phyloP scores from a whole-genome alignment of 1,140 invertebrate species.

The Contarinia nasturtii region DNA sequence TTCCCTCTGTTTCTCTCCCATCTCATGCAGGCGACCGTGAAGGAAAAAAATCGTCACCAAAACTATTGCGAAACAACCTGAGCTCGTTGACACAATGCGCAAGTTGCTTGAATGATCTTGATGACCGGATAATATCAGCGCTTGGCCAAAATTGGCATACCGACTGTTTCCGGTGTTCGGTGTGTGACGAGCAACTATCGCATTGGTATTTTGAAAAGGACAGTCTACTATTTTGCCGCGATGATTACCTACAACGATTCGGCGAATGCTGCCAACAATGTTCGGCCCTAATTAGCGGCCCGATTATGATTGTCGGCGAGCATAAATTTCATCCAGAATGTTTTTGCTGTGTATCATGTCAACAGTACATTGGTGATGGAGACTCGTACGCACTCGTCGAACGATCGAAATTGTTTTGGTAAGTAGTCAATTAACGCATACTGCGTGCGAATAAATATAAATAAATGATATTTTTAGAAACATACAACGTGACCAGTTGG shows the following conservation, averaged over 20 bases:
- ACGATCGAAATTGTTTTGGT: slow-evolving; percentile 74
- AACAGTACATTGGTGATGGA: slow-evolving; percentile 74
- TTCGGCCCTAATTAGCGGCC: slow-evolving; percentile 62
- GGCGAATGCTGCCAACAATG: slow-evolving; percentile 79
- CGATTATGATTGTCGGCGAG: slow-evolving; percentile 84
- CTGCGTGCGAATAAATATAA: too few relatives aligned
- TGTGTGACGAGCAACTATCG: slow-evolving; percentile 59
- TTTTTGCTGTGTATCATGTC: slow-evolving; percentile 68
- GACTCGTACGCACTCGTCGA: slow-evolving; percentile 81
- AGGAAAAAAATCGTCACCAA: too few relatives aligned
- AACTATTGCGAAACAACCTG: too few relatives aligned
- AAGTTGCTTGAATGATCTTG: background rate
- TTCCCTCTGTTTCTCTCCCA: too few relatives aligned
- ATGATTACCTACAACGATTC: slow-evolving; percentile 76
- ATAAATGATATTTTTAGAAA: too few relatives aligned
- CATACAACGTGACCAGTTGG: background rate
- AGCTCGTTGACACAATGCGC: background rate
- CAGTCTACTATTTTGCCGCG: slow-evolving; percentile 71
- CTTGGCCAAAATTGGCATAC: slow-evolving; percentile 69
- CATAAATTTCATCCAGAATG: slow-evolving; percentile 93
- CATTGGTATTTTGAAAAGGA: slow-evolving; percentile 90
- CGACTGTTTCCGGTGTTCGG: slow-evolving; percentile 77
- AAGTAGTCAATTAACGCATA: too few relatives aligned
- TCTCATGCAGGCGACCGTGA: too few relatives aligned
- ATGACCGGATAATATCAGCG: slow-evolving; percentile 59